phyloP scores from a whole-genome alignment of 2,888 invertebrate species.

The Cheilosia variabilis region DNA sequence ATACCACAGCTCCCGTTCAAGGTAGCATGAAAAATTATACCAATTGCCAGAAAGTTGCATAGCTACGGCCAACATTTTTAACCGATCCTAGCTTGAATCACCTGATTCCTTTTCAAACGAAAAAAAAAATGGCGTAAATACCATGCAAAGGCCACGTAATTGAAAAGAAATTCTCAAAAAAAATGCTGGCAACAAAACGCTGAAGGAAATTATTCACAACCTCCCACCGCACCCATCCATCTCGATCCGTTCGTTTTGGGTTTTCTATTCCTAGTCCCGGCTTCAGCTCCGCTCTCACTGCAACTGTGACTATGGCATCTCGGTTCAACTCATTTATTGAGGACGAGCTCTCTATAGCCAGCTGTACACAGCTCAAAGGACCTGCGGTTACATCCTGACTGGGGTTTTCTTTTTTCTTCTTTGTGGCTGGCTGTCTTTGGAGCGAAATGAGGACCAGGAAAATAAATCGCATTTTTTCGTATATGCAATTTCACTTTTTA shows the following conservation, averaged over 20 bases:
- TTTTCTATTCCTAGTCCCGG: not conserved
- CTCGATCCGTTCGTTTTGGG: slow-evolving; percentile 15
- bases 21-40: no score
- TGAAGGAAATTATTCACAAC: slow-evolving; percentile 70
- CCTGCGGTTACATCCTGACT: slow-evolving; percentile 75
- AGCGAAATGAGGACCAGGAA: slow-evolving; percentile 42
- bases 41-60: no score
- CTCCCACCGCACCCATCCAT: slow-evolving; percentile 11
- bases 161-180: slow-evolving; percentile 73
- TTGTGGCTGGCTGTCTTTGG: slow-evolving; percentile 5
- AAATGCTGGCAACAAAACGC: slow-evolving; percentile 66
- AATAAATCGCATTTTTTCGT: slow-evolving; percentile 74
- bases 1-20: no score
- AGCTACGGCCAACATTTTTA: no score
- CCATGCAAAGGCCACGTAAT: slow-evolving; percentile 54
- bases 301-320: not conserved
- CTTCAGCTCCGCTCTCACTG: slow-evolving; percentile 14
- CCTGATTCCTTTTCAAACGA: no score
- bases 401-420: slow-evolving; percentile 32
- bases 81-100: no score
- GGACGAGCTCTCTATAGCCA: slow-evolving; percentile 48
- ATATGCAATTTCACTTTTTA: slow-evolving; percentile 72
- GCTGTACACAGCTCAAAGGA: slow-evolving; percentile 55
- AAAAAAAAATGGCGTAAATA: no score
- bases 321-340: slow-evolving; percentile 44